Conservation (phyloP, 2,797 vertebrate genomes). For the Clarias platycephalus region DNA sequence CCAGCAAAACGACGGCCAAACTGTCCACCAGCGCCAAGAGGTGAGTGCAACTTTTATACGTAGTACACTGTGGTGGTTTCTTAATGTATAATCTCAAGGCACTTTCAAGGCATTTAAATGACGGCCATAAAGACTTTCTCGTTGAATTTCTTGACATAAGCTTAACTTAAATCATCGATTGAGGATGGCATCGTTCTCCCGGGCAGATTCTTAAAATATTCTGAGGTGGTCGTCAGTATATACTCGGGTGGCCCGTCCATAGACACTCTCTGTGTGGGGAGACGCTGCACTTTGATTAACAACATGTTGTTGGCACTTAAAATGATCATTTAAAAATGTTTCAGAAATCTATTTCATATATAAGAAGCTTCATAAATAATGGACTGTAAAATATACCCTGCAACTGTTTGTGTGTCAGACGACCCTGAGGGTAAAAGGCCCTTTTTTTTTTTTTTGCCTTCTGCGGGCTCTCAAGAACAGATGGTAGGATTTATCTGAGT, state of each 20-base stretch:
- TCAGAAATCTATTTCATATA: not conserved
- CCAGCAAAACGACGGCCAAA: constrained; percentile 97
- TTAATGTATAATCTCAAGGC: not conserved
- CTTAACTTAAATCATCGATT: not conserved
- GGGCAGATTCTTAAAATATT: too few relatives aligned
- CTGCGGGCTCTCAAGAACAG: not conserved
- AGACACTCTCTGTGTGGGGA: too few relatives aligned
- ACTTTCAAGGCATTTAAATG: not conserved
- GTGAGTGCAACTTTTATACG: constrained; percentile 65
- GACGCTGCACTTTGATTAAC: not conserved
- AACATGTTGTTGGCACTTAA: not conserved
- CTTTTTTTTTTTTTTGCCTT: not conserved
- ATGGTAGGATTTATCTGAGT: not conserved
- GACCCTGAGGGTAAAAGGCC: not conserved
- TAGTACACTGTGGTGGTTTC: not conserved
- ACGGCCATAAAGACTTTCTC: not conserved
- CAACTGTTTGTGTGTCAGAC: not conserved
- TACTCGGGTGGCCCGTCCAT: too few relatives aligned
- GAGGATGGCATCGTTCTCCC: too few relatives aligned
- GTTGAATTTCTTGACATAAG: not conserved
- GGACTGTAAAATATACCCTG: not conserved
- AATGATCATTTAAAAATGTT: not conserved
- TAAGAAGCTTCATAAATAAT: not conserved
- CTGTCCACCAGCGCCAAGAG: constrained; percentile 99
- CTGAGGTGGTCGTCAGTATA: too few relatives aligned